Conservation (phyloP, 1,140 invertebrate genomes). For the Lepidurus packardi region DNA sequence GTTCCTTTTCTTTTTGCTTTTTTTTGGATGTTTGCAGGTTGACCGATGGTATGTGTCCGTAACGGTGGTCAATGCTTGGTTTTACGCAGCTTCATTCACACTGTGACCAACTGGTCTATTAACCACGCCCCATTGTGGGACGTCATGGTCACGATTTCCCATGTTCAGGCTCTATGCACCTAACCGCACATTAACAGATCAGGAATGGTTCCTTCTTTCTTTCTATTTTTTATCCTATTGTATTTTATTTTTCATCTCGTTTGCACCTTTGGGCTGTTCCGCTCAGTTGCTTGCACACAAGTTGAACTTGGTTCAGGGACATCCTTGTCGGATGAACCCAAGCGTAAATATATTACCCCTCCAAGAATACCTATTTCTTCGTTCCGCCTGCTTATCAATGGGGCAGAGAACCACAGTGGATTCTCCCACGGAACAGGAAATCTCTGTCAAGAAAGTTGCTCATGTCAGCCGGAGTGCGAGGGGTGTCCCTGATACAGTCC, state of each 20-base stretch:
- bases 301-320: not conserved
- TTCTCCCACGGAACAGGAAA: not conserved
- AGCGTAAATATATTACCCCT: constrained; percentile 10
- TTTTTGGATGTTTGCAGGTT: not conserved
- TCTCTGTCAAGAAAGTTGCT: constrained; percentile 15
- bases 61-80: not conserved
- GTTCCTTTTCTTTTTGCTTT: not conserved
- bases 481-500: no score
- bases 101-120: constrained; percentile 18
- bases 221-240: not conserved
- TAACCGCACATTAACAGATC: constrained; percentile 11
- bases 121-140: constrained; percentile 13
- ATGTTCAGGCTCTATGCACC: not conserved
- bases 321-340: not conserved
- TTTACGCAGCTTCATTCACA: constrained; percentile 18
- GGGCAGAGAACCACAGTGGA: constrained; percentile 2
- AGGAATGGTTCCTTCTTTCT: not conserved
- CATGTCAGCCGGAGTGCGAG: not conserved
- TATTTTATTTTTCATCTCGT: not conserved
- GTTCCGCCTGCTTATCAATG: constrained; percentile 14
- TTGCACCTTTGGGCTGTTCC: not conserved
- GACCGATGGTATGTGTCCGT: not conserved
- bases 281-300: not conserved
- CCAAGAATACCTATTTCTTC: not conserved
- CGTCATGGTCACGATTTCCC: constrained; percentile 5